Base-by-base conservation (phyloP, 2,797 vertebrate genomes). In the Brotogeris chrysoptera region DNA sequence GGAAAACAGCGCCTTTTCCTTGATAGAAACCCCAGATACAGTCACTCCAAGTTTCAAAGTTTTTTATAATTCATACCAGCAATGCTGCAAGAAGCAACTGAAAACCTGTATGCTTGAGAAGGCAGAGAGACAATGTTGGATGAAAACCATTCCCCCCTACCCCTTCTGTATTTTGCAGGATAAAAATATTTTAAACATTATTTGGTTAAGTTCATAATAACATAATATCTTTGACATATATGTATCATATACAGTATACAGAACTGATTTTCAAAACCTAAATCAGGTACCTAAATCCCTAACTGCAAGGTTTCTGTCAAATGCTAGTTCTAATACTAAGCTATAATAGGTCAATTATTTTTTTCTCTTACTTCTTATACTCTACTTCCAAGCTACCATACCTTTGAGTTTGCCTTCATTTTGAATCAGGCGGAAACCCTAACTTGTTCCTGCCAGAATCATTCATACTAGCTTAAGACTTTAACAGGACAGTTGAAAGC, bases 1-100 rank as follows among this genome's bases (percentile, higher is more conserved):
- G n/a, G 41, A 81, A 91, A 89, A 84, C 34, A 91, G 8, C 41
- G 92, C 32, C 36, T 77, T 77, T 71, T 41, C 41, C 57, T 55
- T 11, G 57, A 63, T 25, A 41, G 63, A 80, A 53, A 11, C 25
- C 18, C 43, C 44, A 57, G 8, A 66, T 1, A 50, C 2, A 30
- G 28, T 73, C 39, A 55, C 4, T 20, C 11, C 14, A 64, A 50
- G 21, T 73, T 71, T 44, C 79, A 82, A 91, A 55, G 14, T 5
- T 83, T 90, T 77, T 50, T 78, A 28, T 36, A 90, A 64, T n/a
- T 82, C 60, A 68, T 39, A 55, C 14, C 38, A 77, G 11, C 12
- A 59, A 16, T 5, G 8, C 12, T 63, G 10, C 16, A 82, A 92
- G 47, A 89, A 87, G 16, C 39, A 92, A 49, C 52, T 41, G 11